A percentile compares a stretch with the other conserved stretches of the same genome.
These are phyloP conservation scores for Rhynchomys soricoides DNA, from an alignment of 2,113 vertebrate genomes.

Conservation along the genomic window DNA sequence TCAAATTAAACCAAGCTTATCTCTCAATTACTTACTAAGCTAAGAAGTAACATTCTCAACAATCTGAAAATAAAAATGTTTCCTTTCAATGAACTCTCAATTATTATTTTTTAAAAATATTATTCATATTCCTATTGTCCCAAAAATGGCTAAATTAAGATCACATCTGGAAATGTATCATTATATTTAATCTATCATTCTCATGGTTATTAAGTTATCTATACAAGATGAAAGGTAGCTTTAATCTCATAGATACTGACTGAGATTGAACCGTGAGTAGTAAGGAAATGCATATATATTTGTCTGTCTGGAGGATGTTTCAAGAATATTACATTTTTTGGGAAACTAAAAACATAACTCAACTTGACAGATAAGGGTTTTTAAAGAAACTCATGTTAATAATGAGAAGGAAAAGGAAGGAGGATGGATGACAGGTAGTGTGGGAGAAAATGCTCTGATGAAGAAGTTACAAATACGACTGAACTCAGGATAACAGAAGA, in stretches of 20 bases:
- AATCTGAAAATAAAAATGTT: background rate
- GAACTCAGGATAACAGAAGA: background rate
- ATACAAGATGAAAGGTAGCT: background rate
- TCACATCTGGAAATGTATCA: background rate
- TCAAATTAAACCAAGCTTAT: background rate
- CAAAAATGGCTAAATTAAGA: background rate
- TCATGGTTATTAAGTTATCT: background rate
- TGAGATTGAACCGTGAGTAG: background rate
- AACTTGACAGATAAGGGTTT: background rate
- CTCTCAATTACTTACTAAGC: background rate
- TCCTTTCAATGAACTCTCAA: background rate
- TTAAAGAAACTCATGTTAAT: background rate
- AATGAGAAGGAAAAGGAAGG: background rate
- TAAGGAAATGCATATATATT: background rate
- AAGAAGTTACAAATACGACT: background rate
- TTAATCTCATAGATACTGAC: background rate
- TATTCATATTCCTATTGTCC: background rate
- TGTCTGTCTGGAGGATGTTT: background rate
- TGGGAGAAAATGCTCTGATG: background rate
- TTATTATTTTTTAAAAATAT: background rate
- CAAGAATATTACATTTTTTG: background rate
- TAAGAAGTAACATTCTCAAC: constrained; percentile 1
- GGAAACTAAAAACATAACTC: background rate
- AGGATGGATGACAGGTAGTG: too few relatives aligned
- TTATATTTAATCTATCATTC: background rate